Conservation (phyloP, 2,797 vertebrate genomes). For the Pipistrellus kuhlii region DNA sequence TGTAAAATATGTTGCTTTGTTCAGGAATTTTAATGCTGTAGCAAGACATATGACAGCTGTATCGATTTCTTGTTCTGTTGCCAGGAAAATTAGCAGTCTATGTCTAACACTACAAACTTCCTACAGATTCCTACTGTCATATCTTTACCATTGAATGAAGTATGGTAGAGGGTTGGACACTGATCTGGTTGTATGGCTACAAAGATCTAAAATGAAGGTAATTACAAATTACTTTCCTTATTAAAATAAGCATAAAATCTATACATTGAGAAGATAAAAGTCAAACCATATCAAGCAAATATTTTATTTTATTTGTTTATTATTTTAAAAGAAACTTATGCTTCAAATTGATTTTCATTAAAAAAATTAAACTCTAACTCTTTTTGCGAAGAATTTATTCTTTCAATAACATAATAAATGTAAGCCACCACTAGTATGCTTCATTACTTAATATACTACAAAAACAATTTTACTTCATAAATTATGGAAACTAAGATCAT, state of each 20-base stretch:
- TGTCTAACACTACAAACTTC: not conserved
- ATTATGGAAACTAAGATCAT: not conserved
- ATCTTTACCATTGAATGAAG: not conserved
- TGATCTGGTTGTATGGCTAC: not conserved
- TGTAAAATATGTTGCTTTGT: not conserved
- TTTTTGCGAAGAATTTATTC: not conserved
- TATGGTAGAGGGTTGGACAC: not conserved
- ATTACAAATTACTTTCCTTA: not conserved
- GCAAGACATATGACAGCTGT: not conserved
- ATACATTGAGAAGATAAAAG: not conserved
- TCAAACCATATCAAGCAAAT: not conserved
- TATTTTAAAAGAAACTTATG: not conserved
- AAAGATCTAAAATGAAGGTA: not conserved
- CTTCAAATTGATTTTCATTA: constrained; percentile 1
- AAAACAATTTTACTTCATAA: not conserved
- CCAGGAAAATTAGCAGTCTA: not conserved
- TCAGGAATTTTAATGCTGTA: not conserved
- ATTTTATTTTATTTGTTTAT: constrained; percentile 7
- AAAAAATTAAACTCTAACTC: not conserved
- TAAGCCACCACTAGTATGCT: not conserved
- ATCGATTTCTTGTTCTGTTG: not conserved
- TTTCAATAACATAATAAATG: not conserved
- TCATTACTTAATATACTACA: not conserved
- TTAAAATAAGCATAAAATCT: not conserved
- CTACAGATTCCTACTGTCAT: not conserved